Base-by-base conservation (phyloP, 2,113 vertebrate species). In the Turnix velox region DNA sequence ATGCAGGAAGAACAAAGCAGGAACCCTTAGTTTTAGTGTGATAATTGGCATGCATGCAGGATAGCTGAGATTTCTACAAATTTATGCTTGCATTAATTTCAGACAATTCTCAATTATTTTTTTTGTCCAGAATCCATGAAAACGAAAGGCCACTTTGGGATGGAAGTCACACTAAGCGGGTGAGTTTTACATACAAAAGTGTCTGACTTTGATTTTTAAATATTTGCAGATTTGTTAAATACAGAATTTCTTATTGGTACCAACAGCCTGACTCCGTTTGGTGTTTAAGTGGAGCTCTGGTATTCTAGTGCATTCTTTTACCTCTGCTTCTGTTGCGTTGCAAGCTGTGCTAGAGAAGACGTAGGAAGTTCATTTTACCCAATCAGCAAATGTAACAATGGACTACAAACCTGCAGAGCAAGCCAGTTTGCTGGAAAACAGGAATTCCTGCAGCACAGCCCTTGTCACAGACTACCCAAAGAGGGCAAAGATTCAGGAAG, bases 291-390 rank as follows among this genome's bases (percentile, higher is more conserved):
- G 96, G 96, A 96, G 94, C 95, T 96, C 95, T 96, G 94, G 94
- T 96, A 96, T 96, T 93, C 95, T 96, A 94, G 94, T 96, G 95
- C 95, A 96, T 95, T 96, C 95, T 95, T 96, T 96, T 96, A 96
- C 95, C 95, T 96, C 95, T 96, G 91, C 95, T 92, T 95, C 92
- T 96, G 95, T 95, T 95, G 89, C 95, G 87, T 95, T 96, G 96
- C 94, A 91, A 96, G 95, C 96, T 96, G 95, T 95, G 81, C 92
- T 96, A 96, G 95, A 96, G 96, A 96, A 95, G 94, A 96, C 95
- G 11, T 96, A 94, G 96, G 96, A 96, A 94, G 94, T 94, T 94
- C 84, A 94, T 95, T 96, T 96, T 96, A 83, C 91, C 95, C 94
- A 96, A 96, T 94, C 96, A 96, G 91, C 96, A 96, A 51, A 94